phyloP scores from a whole-genome alignment of 2,797 vertebrate genomes.

The Rhinatrema bivittatum region DNA sequence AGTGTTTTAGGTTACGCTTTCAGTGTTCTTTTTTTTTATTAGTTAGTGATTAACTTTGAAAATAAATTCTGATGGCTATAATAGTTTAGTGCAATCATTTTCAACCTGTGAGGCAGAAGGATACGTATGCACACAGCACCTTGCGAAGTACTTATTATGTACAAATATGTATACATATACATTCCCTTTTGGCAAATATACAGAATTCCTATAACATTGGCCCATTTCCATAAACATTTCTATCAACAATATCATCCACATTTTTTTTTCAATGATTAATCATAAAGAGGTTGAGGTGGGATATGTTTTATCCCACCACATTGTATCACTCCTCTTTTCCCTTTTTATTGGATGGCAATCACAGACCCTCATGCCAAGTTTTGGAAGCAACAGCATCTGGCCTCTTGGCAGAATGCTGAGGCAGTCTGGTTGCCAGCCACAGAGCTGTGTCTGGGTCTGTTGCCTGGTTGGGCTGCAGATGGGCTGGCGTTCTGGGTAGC shows the following conservation, averaged over 20 bases:
- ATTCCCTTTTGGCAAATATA: slow-evolving; percentile 65
- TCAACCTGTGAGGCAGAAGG: too few relatives aligned
- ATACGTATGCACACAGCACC: too few relatives aligned
- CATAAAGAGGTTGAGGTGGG: slow-evolving; percentile 73
- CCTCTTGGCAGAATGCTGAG: slow-evolving; percentile 65
- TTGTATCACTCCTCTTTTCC: slow-evolving; percentile 74
- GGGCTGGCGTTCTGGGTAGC: slow-evolving; percentile 70
- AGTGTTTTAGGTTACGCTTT: too few relatives aligned
- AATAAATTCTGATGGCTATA: too few relatives aligned
- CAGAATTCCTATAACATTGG: slow-evolving; percentile 66
- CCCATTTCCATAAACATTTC: too few relatives aligned
- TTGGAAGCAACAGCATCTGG: slow-evolving; percentile 76
- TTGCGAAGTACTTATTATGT: too few relatives aligned
- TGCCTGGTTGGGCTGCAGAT: slow-evolving; percentile 72
- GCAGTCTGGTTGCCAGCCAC: slow-evolving; percentile 67
- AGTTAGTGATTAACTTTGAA: too few relatives aligned
- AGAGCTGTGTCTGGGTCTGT: slow-evolving; percentile 73
- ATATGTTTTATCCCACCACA: slow-evolving; percentile 71
- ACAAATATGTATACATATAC: slow-evolving; percentile 48
- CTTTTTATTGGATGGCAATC: slow-evolving; percentile 72
- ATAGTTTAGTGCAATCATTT: too few relatives aligned
- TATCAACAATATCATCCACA: slow-evolving; percentile 62
- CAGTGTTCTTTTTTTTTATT: too few relatives aligned
- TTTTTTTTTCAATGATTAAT: slow-evolving; percentile 68
- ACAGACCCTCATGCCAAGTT: slow-evolving; percentile 69